These are phyloP conservation scores for Oreochromis grahami DNA, from an alignment of 2,797 vertebrate species.

Conservation along the genomic window DNA sequence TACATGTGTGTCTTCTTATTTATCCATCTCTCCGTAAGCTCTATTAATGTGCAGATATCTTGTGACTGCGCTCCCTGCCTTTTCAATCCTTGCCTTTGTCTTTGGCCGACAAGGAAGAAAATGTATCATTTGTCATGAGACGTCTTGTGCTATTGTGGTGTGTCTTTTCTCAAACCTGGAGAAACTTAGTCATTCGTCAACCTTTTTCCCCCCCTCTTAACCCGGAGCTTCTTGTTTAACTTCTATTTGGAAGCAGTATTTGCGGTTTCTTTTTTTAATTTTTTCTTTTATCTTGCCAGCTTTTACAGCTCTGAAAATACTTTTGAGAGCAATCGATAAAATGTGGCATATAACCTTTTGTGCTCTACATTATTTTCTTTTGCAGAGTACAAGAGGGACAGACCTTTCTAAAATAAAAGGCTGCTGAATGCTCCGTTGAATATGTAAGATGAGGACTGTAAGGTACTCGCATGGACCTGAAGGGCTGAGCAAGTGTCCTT, in stretches of 20 bases:
- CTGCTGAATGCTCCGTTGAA: slow-evolving; percentile 37
- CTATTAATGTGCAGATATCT: slow-evolving; percentile 51
- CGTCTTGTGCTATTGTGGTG: slow-evolving; percentile 62
- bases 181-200: slow-evolving; percentile 66
- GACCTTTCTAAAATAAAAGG: slow-evolving; percentile 50
- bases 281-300: slow-evolving; percentile 29
- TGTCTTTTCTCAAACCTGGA: slow-evolving; percentile 60
- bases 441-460: slow-evolving; percentile 31
- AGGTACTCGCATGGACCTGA: slow-evolving; percentile 31
- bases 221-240: slow-evolving; percentile 26
- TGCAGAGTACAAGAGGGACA: slow-evolving; percentile 33
- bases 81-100: slow-evolving; percentile 68
- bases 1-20: neutral
- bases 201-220: neutral
- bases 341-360: slow-evolving; percentile 57
- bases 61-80: slow-evolving; percentile 52
- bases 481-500: slow-evolving; percentile 50
- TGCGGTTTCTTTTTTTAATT: neutral
- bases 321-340: slow-evolving; percentile 53
- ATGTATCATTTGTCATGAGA: slow-evolving; percentile 71
- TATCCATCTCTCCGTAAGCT: slow-evolving; percentile 27
- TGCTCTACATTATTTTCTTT: slow-evolving; percentile 13
- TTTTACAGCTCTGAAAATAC: slow-evolving; percentile 49
- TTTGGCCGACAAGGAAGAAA: slow-evolving; percentile 56
- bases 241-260: slow-evolving; percentile 26